Conservation (phyloP, 2,113 vertebrate species). For the Malurus cyaneus region DNA sequence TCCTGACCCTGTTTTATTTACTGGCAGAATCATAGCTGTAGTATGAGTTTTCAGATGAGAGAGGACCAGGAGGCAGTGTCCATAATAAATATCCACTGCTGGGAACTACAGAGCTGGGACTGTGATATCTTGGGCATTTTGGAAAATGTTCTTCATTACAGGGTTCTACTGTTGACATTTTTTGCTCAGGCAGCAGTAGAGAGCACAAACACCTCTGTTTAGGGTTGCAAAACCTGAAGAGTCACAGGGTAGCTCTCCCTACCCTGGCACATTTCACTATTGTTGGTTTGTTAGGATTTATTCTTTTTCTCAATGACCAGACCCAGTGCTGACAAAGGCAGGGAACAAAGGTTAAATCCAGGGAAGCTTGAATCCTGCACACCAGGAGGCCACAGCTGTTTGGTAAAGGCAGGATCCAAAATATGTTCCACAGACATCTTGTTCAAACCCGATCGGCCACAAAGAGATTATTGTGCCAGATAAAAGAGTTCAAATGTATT, state of each 20-base stretch:
- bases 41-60: background rate
- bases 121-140: background rate
- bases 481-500: background rate
- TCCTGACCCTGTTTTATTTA: background rate
- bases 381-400: background rate
- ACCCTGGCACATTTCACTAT: background rate
- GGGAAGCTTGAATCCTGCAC: background rate
- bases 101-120: background rate
- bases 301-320: background rate
- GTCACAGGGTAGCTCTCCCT: background rate
- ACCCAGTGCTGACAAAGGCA: background rate
- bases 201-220: background rate
- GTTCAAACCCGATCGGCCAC: background rate
- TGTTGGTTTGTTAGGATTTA: background rate
- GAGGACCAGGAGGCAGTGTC: background rate
- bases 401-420: background rate
- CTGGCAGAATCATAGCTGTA: background rate
- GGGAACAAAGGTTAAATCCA: background rate
- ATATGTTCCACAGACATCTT: background rate
- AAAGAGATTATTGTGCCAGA: background rate
- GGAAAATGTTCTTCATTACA: background rate
- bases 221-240: background rate
- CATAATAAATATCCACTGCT: background rate
- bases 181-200: background rate
- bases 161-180: accelerated